Conservation (phyloP, 1,140 invertebrate species). For the Pogonomyrmex californicus region DNA sequence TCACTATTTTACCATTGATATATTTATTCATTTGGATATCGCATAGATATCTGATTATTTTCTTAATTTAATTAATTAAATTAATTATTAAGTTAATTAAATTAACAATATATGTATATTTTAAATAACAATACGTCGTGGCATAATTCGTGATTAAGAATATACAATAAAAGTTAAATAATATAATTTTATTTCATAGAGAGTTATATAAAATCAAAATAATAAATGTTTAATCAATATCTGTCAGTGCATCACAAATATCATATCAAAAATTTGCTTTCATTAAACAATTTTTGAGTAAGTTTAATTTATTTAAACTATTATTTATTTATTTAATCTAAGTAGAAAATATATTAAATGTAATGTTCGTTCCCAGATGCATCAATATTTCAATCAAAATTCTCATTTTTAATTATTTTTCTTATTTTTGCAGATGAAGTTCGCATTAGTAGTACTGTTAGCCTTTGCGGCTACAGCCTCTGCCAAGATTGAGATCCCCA, state of each 20-base stretch:
- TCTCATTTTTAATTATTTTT: not conserved
- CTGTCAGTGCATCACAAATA: not conserved
- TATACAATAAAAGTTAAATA: constrained; percentile 1
- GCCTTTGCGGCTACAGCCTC: constrained; percentile 45
- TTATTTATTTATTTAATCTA: not conserved
- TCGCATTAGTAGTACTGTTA: constrained; percentile 28
- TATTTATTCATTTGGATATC: not conserved
- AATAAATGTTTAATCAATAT: constrained; percentile 12
- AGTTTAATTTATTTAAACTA: not conserved
- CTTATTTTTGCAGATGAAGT: constrained; percentile 65
- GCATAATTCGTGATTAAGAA: not conserved
- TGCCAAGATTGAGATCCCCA: constrained; percentile 29
- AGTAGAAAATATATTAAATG: not conserved
- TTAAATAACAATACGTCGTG: not conserved
- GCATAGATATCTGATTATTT: not conserved
- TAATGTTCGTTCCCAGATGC: not conserved
- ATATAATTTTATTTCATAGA: not conserved
- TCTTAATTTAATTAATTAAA: constrained; percentile 10
- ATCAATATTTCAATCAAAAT: not conserved
- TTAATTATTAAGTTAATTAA: not conserved
- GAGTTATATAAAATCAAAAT: not conserved
- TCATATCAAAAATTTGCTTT: not conserved
- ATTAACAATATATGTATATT: not conserved
- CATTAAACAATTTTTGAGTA: not conserved
- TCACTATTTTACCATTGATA: not conserved